Percentiles rank a stretch among this genome's conserved stretches.
phyloP scores from a whole-genome alignment of 2,888 invertebrate genomes.

The Sycophila texana region DNA sequence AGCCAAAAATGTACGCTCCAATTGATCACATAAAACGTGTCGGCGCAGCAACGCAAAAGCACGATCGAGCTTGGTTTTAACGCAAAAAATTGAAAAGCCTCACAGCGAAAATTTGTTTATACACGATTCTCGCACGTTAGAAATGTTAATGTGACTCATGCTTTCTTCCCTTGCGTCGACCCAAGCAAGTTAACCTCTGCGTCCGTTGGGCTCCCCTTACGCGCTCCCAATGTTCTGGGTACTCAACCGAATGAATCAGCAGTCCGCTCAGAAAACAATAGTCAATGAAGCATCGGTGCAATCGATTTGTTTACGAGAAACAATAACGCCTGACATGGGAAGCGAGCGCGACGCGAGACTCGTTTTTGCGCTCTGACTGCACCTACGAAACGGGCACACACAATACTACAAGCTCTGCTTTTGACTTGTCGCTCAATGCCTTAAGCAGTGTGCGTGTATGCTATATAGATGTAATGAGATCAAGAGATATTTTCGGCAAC shows the following conservation, averaged over 20 bases:
- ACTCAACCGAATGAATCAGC: no score
- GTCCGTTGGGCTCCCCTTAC: background rate
- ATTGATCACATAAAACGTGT: constrained; percentile 30
- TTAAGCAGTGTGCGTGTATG: constrained; percentile 13
- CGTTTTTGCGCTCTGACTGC: constrained; percentile 1
- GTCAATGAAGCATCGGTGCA: background rate
- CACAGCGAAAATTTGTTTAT: constrained; percentile 18
- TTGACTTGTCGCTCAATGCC: constrained; percentile 34
- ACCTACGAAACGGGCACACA: constrained; percentile 39
- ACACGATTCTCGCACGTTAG: constrained; percentile 28
- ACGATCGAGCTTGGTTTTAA: background rate
- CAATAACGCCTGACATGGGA: constrained; percentile 2
- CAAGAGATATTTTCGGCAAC: constrained; percentile 55
- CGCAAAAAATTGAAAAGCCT: background rate
- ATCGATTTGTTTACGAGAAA: background rate
- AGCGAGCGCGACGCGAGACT: background rate
- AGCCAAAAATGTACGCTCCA: constrained; percentile 9
- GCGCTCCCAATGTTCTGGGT: background rate
- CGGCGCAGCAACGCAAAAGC: background rate
- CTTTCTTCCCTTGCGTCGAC: constrained; percentile 10
- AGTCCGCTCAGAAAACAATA: no score
- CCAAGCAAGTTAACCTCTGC: constrained; percentile 1
- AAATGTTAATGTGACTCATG: constrained; percentile 44
- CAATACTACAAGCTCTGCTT: constrained; percentile 11
- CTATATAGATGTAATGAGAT: constrained; percentile 46